Evolutionary conservation across 2,797 vertebrate genomes (phyloP).

Genomic region (Paramormyrops hopkinsi): DNA sequence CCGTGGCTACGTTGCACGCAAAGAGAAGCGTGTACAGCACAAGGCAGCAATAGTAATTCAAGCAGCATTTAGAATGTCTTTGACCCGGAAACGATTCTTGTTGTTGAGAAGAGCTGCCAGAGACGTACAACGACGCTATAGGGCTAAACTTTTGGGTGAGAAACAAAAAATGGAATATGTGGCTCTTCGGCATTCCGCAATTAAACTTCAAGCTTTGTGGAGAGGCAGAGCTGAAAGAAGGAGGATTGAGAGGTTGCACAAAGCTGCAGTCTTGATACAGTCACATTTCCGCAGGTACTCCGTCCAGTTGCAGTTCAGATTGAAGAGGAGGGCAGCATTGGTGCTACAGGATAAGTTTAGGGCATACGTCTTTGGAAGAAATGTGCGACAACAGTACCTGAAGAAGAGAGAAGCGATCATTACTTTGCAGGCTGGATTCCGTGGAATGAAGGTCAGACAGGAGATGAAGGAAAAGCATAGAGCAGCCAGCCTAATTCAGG

Average conservation of each 20-base stretch:
- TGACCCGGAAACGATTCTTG: slow-evolving; percentile 50
- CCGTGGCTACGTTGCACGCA: slow-evolving; percentile 62
- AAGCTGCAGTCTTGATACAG: slow-evolving; percentile 67
- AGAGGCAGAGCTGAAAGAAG: slow-evolving; percentile 60
- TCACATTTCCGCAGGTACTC: slow-evolving; percentile 62
- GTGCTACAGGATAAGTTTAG: slow-evolving; percentile 67
- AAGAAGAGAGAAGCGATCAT: slow-evolving; percentile 51
- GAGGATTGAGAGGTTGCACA: slow-evolving; percentile 43
- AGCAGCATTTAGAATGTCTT: slow-evolving; percentile 59
- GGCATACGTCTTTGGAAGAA: slow-evolving; percentile 49
- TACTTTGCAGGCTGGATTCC: slow-evolving; percentile 69
- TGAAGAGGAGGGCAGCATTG: slow-evolving; percentile 50
- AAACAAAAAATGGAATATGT: slow-evolving; percentile 49
- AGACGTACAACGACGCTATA: slow-evolving; percentile 64
- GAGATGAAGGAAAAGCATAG: slow-evolving; percentile 43
- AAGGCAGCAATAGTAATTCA: slow-evolving; percentile 69
- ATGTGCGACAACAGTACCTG: slow-evolving; percentile 47
- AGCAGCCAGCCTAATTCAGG: slow-evolving; percentile 70
- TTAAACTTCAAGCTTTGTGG: slow-evolving; percentile 72
- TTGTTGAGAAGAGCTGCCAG: slow-evolving; percentile 46
- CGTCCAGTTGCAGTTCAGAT: slow-evolving; percentile 50
- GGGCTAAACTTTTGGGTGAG: slow-evolving; percentile 54
- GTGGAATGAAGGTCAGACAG: slow-evolving; percentile 61
- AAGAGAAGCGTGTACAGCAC: slow-evolving; percentile 43
- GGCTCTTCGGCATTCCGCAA: slow-evolving; percentile 39